A percentile compares a stretch with the other conserved stretches of the same genome.
These are phyloP conservation scores for Catharus bicknelli DNA, from an alignment of 2,113 vertebrate species.

Conservation along the genomic window DNA sequence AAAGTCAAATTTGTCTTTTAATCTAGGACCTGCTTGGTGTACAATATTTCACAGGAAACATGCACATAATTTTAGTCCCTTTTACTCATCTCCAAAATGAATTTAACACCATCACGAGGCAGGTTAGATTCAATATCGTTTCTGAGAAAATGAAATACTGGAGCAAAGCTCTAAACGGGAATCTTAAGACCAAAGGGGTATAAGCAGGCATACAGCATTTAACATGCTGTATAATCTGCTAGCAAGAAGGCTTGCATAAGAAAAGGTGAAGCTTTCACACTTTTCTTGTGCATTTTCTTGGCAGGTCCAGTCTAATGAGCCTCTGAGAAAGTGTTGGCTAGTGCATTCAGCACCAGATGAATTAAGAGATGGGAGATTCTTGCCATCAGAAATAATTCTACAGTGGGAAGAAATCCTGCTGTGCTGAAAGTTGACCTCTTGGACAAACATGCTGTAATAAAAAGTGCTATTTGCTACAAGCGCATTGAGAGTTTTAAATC, in stretches of 20 bases:
- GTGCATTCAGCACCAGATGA: constrained; percentile 31
- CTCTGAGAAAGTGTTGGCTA: neutral
- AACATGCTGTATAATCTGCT: neutral
- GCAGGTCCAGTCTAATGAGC: constrained; percentile 1
- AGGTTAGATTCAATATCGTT: constrained; percentile 27
- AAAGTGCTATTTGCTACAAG: constrained; percentile 77
- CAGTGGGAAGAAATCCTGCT: constrained; percentile 54
- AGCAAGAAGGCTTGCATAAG: neutral
- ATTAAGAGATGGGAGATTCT: constrained; percentile 51
- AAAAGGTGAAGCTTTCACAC: neutral
- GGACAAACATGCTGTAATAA: constrained; percentile 81
- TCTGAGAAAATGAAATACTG: constrained; percentile 35
- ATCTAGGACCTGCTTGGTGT: neutral
- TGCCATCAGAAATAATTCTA: constrained; percentile 72
- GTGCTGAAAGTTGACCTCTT: constrained; percentile 78
- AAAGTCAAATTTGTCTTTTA: constrained; percentile 11
- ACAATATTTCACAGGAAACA: constrained; percentile 28
- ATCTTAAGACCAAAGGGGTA: constrained; percentile 30
- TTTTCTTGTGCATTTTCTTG: neutral
- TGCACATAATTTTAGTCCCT: constrained; percentile 50
- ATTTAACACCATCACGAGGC: constrained; percentile 44
- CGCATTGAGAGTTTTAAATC: constrained; percentile 80
- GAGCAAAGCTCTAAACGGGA: constrained; percentile 28
- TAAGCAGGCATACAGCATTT: neutral
- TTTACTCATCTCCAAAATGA: constrained; percentile 31